Base-by-base conservation (phyloP, 2,113 vertebrate genomes). In the Sinocyclocheilus anophthalmus region DNA sequence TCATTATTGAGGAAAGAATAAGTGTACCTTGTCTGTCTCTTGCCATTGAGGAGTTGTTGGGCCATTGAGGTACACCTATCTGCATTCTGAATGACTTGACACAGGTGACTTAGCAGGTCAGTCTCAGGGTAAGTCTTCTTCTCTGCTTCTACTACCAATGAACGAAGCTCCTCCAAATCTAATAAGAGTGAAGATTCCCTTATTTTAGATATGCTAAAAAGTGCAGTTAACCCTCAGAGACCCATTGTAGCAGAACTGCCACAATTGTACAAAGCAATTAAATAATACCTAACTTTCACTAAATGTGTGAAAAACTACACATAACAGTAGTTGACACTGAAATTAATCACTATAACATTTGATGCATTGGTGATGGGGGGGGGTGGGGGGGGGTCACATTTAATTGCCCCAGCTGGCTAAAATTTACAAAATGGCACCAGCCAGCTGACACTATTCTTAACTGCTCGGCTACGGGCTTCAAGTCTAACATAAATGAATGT, bases 31-130 rank as follows among this genome's bases (percentile, higher is more conserved):
- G 97, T 99, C 90, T 98, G 97, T 30, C 97, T 95, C 88, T 98
- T 99, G 89, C 97, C 97, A 65, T 97, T 98, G 1, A 99, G 95
- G 76, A 99, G 94, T 88, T 98, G 98, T 90, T 99, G 98, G 1
- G 98, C 98, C n/a, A 96, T 95, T 0, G 92, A 95, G 18, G 96
- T 96, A 69, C 97, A 97, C 87, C 97, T 98, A 82, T 99, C 97
- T 0, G 98, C 97, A 3, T 98, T 97, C 75, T 96, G 94, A 0
- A 96, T 95, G 75, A 97, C 93, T 5, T 94, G 87, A 0, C 95
- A 91, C 1, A 99, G 95, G 90, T 96, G 96, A 37, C 95, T 94
- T 83, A 97, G 87, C 8, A 97, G 95, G 82, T 96, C 95, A 2
- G 94, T 96, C 67, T 96, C 95, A 0, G 97, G 97, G 85, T 97